Conservation (phyloP, 2,888 invertebrate species). For the Platynereis dumerilii region DNA sequence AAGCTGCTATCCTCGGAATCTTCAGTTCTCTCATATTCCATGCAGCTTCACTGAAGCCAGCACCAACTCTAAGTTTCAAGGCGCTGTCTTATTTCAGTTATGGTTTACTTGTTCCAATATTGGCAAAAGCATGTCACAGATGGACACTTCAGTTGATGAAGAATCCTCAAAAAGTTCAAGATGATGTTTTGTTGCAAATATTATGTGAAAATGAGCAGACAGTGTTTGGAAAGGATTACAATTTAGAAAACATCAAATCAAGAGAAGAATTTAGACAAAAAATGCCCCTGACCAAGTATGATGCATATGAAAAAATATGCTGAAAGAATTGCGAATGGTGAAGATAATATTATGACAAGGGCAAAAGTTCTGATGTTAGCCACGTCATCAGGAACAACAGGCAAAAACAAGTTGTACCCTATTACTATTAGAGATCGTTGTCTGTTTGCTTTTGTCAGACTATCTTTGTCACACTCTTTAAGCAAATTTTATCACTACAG, state of each 20-base stretch:
- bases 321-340: constrained; percentile 1
- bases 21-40: too few relatives aligned
- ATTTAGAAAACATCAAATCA: background rate
- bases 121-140: too few relatives aligned
- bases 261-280: background rate
- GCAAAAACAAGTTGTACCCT: background rate
- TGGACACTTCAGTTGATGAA: too few relatives aligned
- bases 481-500: background rate
- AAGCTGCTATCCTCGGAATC: too few relatives aligned
- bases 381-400: background rate
- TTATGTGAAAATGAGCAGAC: background rate
- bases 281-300: background rate
- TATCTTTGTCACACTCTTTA: background rate
- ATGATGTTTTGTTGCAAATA: background rate
- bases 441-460: background rate
- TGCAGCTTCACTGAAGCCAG: too few relatives aligned
- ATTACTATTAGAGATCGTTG: background rate
- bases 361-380: background rate
- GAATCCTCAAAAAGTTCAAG: background rate
- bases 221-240: background rate
- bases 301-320: constrained; percentile 3
- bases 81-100: too few relatives aligned
- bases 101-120: too few relatives aligned
- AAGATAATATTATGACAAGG: constrained; percentile 2
- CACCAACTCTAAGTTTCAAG: too few relatives aligned